A percentile compares a stretch with the other conserved stretches of the same genome.
These are phyloP conservation scores for Toxonevra muliebris DNA, from an alignment of 2,888 invertebrate genomes.

Conservation along the genomic window DNA sequence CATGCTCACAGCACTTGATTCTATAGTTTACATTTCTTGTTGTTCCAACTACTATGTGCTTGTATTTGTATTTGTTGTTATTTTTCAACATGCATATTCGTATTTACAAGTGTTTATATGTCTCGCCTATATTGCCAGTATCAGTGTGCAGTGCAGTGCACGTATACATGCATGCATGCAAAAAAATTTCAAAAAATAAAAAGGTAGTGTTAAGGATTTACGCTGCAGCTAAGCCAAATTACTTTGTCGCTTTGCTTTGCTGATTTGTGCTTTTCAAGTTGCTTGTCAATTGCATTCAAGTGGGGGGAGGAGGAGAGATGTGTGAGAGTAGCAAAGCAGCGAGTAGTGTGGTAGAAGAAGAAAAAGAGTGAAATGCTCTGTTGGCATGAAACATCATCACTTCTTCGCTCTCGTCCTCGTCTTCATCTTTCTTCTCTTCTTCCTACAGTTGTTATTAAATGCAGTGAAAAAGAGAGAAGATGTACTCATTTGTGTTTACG, in stretches of 20 bases:
- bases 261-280: too few species aligned
- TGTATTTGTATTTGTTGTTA: neutral
- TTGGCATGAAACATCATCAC: neutral
- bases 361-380: neutral
- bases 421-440: neutral
- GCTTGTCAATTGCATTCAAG: slow-evolving; percentile 13
- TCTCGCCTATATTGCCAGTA: neutral
- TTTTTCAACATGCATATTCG: neutral
- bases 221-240: slow-evolving; percentile 50
- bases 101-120: slow-evolving; percentile 10
- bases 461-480: neutral
- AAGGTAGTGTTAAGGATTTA: slow-evolving; percentile 53
- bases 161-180: too few species aligned
- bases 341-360: slow-evolving; percentile 13
- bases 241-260: slow-evolving; percentile 49
- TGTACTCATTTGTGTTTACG: neutral
- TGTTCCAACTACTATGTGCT: neutral
- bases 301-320: slow-evolving; percentile 8
- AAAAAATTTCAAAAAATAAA: too few species aligned
- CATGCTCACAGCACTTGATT: slow-evolving; percentile 16
- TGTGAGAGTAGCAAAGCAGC: too few species aligned
- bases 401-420: neutral
- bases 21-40: neutral
- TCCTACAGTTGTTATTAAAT: neutral
- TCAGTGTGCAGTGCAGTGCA: too few species aligned